Evolutionary conservation across 1,140 invertebrate species (phyloP), one percentile per base, ranked within the genome.

Genomic region (Ptiloglossa arizonensis): DNA sequence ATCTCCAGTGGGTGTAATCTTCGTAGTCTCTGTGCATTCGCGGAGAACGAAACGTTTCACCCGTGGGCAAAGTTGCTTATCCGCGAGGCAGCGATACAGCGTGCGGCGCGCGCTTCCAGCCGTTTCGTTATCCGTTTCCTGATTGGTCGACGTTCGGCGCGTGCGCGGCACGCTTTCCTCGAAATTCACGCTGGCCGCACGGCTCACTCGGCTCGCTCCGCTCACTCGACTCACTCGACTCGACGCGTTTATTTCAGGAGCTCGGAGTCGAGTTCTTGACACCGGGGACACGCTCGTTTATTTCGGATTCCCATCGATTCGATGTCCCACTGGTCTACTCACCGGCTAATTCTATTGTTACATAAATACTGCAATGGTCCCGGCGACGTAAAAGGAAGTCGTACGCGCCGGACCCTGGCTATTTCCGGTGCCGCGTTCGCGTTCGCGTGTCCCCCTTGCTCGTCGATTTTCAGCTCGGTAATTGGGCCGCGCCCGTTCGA

Each of bases 251-350:
- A 83, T 84, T 83, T 76, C 60, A 19, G 48, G 66, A 66, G 35
- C 38, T n/a, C 13, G 13, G 11, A 27, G n/a, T 27, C 57, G 67
- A 48, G 67, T 67, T 80, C 54, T 79, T 64, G 71, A 29, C 38
- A 6, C n/a, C 5, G 19, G 17, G 2, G n/a, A n/a, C n/a, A 13
- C 41, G 50, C 13, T 86, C 44, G 69, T 86, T 71, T 82, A 86
- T 89, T 89, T 89, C 86, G 59, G 80, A 89, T 90, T 88, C 76
- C 77, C 19, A 52, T 71, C 70, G 69, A 86, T 83, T 87, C 79
- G 69, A 83, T 88, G 89, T 86, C 89, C 89, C 85, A 90, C 83
- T 90, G 89, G 88, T 90, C 89, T 85, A 90, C 87, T 89, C 86
- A 85, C 66, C 85, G 80, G 76, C 86, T 87, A 87, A 89, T 86